Percentiles rank a stretch among this genome's conserved stretches.
Evolutionary conservation across 1,140 invertebrate genomes (phyloP).

Genomic region (Oryctes rhinoceros): DNA sequence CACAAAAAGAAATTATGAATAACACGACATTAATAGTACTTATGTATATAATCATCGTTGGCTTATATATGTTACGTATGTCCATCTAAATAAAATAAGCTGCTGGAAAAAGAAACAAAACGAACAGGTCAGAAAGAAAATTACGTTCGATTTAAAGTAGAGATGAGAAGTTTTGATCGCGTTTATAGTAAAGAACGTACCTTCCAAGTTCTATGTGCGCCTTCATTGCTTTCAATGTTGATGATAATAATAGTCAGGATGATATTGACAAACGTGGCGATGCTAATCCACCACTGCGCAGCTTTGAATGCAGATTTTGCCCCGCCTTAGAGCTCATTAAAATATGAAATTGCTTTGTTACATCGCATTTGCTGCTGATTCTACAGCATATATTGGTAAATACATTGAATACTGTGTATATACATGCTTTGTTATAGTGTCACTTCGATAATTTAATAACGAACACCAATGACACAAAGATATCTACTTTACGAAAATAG

Average conservation of each 20-base stretch:
- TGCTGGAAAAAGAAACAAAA: not conserved
- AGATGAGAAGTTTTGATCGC: not conserved
- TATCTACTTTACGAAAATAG: too few relatives aligned
- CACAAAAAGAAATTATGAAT: not conserved
- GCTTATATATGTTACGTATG: not conserved
- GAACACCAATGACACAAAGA: too few relatives aligned
- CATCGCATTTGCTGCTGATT: not conserved
- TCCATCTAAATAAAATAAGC: not conserved
- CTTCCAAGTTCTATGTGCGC: not conserved
- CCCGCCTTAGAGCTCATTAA: not conserved
- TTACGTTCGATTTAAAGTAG: conserved; percentile 2
- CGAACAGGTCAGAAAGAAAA: not conserved
- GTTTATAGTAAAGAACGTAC: not conserved
- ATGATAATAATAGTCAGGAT: not conserved
- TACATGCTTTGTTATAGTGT: too few relatives aligned
- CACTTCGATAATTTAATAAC: too few relatives aligned
- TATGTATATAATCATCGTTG: not conserved
- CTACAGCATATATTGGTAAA: too few relatives aligned
- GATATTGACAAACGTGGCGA: not conserved
- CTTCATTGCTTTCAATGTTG: not conserved
- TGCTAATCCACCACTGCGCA: not conserved
- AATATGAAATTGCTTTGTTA: not conserved
- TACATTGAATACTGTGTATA: too few relatives aligned
- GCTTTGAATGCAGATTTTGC: not conserved
- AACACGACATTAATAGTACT: not conserved